A percentile compares a stretch with the other conserved stretches of the same genome.
phyloP scores from a whole-genome alignment of 35 echinoderm and acorn worm genomes.

The Apostichopus japonicus region DNA sequence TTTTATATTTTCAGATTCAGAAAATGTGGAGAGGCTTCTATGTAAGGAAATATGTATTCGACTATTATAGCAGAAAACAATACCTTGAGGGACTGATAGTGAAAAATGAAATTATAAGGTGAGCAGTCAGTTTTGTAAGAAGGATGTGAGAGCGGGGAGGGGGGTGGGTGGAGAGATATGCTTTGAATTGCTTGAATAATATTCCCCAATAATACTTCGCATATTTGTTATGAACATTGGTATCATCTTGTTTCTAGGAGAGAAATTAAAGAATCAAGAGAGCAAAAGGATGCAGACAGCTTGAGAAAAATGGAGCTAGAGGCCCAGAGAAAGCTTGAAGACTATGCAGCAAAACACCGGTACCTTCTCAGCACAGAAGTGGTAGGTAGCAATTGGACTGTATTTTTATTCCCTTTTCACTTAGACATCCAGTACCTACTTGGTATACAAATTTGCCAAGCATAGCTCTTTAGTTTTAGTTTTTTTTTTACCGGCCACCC shows the following conservation, averaged over 20 bases:
- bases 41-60: constrained; percentile 94
- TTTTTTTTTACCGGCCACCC: not conserved
- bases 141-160: too few species aligned
- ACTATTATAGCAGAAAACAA: constrained; percentile 94
- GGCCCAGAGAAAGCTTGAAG: constrained; percentile 68
- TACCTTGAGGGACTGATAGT: constrained; percentile 95
- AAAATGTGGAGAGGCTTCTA: constrained; percentile 98
- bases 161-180: too few species aligned
- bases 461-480: too few species aligned
- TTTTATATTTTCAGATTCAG: constrained; percentile 74
- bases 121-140: too few species aligned
- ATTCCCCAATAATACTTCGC: too few species aligned
- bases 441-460: too few species aligned
- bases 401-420: not conserved
- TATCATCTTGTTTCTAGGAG: constrained; percentile 45
- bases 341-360: constrained; percentile 85
- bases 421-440: too few species aligned
- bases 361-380: constrained; percentile 98
- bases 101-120: constrained; percentile 97
- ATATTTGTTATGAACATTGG: too few species aligned
- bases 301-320: constrained; percentile 63
- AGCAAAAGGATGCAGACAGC: constrained; percentile 79
- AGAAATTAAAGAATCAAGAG: constrained; percentile 84
- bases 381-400: constrained; percentile 43
- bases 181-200: too few species aligned